Evolutionary conservation across 2,113 vertebrate species (phyloP), one percentile per base, ranked within the genome.

Genomic region (Patagioenas fasciata): DNA sequence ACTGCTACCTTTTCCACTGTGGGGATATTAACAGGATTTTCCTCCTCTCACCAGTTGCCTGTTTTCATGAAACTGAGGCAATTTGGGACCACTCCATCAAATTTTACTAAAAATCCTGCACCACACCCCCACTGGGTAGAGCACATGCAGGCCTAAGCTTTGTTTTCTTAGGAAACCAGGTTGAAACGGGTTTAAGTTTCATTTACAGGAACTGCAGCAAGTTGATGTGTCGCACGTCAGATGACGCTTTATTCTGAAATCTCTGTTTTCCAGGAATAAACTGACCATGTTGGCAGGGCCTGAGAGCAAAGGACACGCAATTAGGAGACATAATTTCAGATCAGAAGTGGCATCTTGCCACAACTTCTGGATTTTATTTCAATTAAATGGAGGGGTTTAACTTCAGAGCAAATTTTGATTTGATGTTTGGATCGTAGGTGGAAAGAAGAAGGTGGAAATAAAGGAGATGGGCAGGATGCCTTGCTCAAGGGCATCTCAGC

Each of bases 391-490:
- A 38, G 10, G 7, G 11, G 40, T 79, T 77, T 70, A 23, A 44
- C 64, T 78, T 54, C 2, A 4, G 15, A 71, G 18, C 32, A 88
- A 19, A 64, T 79, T 80, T 70, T 93, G 20, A 42, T 71, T 29
- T 18, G 16, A 21, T 93, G 51, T 80, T 91, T 92, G 81, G 29
- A 11, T 95, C 94, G 66, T 64, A 97, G 96, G 80, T 79, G 48
- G 69, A 54, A 71, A 71, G 81, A 83, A 72, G 54, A 94, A 29
- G 38, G 29, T 5, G 2, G 53, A 13, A 67, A 14, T 74, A 5
- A 75, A 82, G 62, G 82, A 81, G 40, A 25, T 0, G 0, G 64
- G 58, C 13, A 56, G 53, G 32, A 38, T 36, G 58, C 24, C 44
- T 61, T 28, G 15, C 42, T 66, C 92, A 34, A 73, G 80, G 64